These are phyloP conservation scores for Calameuta pallipes DNA, from an alignment of 2,888 invertebrate species.

Conservation along the genomic window DNA sequence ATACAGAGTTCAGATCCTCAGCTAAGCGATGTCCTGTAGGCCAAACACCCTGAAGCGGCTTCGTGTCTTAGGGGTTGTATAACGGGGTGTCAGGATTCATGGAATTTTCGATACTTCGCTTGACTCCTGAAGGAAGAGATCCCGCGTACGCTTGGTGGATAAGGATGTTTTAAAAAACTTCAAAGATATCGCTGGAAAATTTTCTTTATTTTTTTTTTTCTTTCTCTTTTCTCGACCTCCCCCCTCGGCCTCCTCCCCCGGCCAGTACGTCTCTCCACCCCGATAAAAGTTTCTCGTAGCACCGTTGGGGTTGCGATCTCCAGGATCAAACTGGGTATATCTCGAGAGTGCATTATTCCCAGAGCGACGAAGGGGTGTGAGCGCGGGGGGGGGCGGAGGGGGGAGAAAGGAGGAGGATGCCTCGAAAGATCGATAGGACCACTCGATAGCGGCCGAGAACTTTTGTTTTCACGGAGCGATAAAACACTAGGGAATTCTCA, in stretches of 20 bases:
- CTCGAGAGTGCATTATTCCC: constrained; percentile 53
- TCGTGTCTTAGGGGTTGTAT: too few species aligned
- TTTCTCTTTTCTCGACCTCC: too few species aligned
- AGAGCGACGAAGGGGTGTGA: constrained; percentile 31
- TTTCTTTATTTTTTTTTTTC: too few species aligned
- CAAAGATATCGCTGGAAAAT: constrained; percentile 13
- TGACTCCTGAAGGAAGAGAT: neutral
- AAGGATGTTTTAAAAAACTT: constrained; percentile 9
- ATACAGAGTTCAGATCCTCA: too few species aligned
- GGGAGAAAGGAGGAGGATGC: neutral
- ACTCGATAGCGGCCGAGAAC: constrained; percentile 37
- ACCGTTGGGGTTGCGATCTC: constrained; percentile 33
- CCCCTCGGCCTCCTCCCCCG: too few species aligned
- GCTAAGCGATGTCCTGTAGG: too few species aligned
- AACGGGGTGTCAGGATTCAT: constrained; percentile 43
- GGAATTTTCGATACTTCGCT: constrained; percentile 52
- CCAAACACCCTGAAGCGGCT: too few species aligned
- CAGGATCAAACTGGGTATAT: constrained; percentile 46
- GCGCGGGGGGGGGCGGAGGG: neutral
- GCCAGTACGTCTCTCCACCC: neutral
- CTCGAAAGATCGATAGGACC: constrained; percentile 42
- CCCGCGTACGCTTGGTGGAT: too few species aligned
- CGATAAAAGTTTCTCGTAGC: constrained; percentile 41
- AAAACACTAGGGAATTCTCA: constrained; percentile 41
- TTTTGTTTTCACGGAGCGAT: constrained; percentile 45